Evolutionary conservation across 2,113 vertebrate genomes (phyloP), one percentile per base, ranked within the genome.

Genomic region (Pomatostomus ruficeps): DNA sequence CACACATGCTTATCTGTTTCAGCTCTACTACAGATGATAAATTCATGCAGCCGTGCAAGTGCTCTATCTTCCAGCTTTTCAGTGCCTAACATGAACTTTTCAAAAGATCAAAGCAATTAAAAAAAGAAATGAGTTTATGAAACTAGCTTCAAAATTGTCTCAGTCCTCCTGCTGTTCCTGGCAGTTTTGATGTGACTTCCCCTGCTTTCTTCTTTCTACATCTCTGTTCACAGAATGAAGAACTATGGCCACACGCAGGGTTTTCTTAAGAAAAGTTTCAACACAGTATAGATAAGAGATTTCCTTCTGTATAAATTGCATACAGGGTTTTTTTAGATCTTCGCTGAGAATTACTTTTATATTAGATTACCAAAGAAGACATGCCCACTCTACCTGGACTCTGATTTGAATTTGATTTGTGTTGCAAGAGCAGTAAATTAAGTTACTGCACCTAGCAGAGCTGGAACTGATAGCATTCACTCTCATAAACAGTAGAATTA

Each of bases 81-180:
- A 81, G 74, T 38, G 48, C 19, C 6, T 55, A 95, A 91, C 61
- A 68, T 11, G 54, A 83, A 88, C 70, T 92, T 88, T 87, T 84
- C 75, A 88, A 89, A 94, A 95, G 78, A 97, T 90, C 81, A 95
- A 93, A 97, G 81, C 86, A 96, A 97, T 97, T 94, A 84, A 84
- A 88, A 93, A 90, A 81, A 89, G 23, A 93, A 97, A 91, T 75
- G 49, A 92, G 21, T 62, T 17, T 24, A 82, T 46, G 71, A 88
- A 93, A 93, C 23, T 19, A 67, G 31, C 68, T 94, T 95, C 61
- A 89, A 85, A 95, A 91, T 67, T 81, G 61, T 38, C 59, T 77
- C 38, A 55, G 59, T 92, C 46, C 54, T 95, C 84, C 78, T 90
- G 75, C 75, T 92, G 86, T 40, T 96, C 33, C 57, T 52, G 42